Conservation (phyloP, 2,113 vertebrate genomes). For the Empidonax alnorum region DNA sequence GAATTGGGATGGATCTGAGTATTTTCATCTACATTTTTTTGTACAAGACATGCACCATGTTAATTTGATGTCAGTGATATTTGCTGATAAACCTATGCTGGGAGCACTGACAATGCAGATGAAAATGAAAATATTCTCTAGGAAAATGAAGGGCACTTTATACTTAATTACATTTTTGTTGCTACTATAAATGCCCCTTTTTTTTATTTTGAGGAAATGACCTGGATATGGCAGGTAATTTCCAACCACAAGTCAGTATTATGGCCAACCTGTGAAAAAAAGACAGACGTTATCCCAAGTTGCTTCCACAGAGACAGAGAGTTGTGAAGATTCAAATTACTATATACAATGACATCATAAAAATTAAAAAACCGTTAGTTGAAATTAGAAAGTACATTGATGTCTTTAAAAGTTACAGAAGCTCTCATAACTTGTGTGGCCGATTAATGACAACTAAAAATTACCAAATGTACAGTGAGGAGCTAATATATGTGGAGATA, state of each 20-base stretch:
- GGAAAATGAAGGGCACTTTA: not conserved
- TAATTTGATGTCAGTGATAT: not conserved
- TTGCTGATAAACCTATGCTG: not conserved
- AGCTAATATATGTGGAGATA: not conserved
- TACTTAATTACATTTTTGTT: not conserved
- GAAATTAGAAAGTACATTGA: not conserved
- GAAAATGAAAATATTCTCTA: not conserved
- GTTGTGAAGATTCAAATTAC: not conserved
- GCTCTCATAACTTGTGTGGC: not conserved
- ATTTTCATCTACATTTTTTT: not conserved
- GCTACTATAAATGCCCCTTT: not conserved
- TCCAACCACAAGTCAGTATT: not conserved
- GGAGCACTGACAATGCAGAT: not conserved
- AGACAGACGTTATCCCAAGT: not conserved
- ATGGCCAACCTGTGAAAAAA: not conserved
- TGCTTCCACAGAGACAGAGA: not conserved
- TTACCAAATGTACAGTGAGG: not conserved
- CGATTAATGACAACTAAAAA: not conserved
- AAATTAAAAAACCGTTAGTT: not conserved
- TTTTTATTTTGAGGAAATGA: not conserved
- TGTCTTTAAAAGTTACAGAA: not conserved
- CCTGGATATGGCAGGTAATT: not conserved
- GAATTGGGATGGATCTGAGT: not conserved
- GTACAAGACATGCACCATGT: accelerated
- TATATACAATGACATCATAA: not conserved